Evolutionary conservation across 2,797 vertebrate species (phyloP), one percentile per base, ranked within the genome.

Genomic region (Pogonophryne albipinna): DNA sequence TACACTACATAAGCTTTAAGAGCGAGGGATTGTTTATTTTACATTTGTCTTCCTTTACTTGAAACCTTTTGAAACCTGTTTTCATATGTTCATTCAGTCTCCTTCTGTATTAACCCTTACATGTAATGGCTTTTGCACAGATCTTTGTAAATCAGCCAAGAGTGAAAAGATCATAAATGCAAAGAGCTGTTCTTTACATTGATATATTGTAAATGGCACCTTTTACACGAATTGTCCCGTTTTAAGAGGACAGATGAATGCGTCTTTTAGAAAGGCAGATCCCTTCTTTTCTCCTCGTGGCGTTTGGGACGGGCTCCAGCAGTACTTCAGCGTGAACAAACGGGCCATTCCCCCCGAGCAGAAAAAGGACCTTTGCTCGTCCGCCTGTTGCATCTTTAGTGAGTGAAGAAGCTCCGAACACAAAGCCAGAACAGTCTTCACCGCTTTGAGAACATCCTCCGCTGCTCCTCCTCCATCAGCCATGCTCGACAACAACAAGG

Each of bases 241-340:
- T 94, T 90, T 91, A 92, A 93, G 89, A 89, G 91, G 93, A 93
- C 92, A 91, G 90, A 91, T 92, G 82, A 93, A 91, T 90, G 85
- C 94, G 93, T 94, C 92, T 94, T 94, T 95, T 93, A 92, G 90
- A 95, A 95, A 95, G 92, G 92, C 93, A 92, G 91, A 90, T 87
- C 80, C 84, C 84, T 90, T 58, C 79, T 87, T 90, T 90, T 91
- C 86, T 86, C 82, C 85, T 87, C 67, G 79, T 87, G 82, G 86
- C 66, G 71, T 76, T 72, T 91, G 86, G 91, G 91, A 94, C 71
- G 51, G 79, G 56, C 76, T 93, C 90, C 92, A 94, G 69, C 82
- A 82, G 87, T 88, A 93, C 93, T 95, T 92, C 83, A 93, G 87
- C 74, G 83, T 23, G 64, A 92, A 90, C 90, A 92, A 94, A 93